Evolutionary conservation across 1,140 invertebrate species (phyloP).

Genomic region (Planococcus citri): DNA sequence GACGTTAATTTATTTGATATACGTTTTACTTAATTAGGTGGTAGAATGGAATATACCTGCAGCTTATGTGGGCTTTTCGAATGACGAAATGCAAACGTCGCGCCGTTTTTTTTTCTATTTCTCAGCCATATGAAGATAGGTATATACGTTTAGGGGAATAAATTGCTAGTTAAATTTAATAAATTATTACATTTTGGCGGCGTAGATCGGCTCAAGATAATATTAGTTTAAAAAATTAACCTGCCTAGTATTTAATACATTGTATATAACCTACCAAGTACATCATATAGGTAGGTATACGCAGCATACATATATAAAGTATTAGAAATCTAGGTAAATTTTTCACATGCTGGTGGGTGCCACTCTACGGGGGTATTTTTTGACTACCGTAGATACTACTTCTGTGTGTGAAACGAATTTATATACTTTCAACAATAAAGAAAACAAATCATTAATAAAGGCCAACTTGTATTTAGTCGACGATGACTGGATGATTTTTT

Average conservation of each 20-base stretch:
- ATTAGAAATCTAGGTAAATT: background rate
- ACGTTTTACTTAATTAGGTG: background rate
- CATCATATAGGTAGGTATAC: too few relatives aligned
- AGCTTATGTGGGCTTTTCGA: background rate
- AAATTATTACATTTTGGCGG: background rate
- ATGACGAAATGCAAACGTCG: background rate
- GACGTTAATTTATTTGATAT: background rate
- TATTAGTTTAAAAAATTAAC: background rate
- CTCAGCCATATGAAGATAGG: too few relatives aligned
- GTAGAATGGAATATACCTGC: background rate
- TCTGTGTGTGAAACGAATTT: background rate
- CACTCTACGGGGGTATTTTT: background rate
- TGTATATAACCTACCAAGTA: too few relatives aligned
- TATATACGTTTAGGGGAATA: background rate
- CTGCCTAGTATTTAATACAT: background rate
- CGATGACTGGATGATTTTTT: background rate
- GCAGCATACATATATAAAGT: too few relatives aligned
- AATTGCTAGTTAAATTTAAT: background rate
- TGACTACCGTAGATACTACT: too few relatives aligned
- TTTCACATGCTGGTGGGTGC: background rate
- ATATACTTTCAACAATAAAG: background rate
- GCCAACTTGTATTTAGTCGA: background rate
- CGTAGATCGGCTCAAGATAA: background rate
- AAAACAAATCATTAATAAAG: slow-evolving; percentile 4
- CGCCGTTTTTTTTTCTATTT: background rate